Conservation (phyloP, 1,140 invertebrate genomes). For the Ctenoplectra terminalis region DNA sequence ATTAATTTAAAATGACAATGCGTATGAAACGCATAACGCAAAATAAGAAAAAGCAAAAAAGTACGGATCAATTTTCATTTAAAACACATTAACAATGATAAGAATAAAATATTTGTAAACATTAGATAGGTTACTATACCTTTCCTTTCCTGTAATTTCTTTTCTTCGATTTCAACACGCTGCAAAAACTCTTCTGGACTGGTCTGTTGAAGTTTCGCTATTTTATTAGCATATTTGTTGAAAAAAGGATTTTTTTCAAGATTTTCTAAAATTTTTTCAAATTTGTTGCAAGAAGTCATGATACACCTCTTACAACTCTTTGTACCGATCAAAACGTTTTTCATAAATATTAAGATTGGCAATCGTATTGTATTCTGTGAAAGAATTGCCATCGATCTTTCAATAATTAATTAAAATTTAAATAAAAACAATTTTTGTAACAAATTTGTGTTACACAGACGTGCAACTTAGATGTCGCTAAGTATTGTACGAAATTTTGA, state of each 20-base stretch:
- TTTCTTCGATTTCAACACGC: slow-evolving; percentile 85
- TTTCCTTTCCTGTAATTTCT: slow-evolving; percentile 80
- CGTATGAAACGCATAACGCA: background rate
- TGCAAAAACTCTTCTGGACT: slow-evolving; percentile 90
- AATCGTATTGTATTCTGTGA: slow-evolving; percentile 32
- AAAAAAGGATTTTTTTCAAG: slow-evolving; percentile 91
- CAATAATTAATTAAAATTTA: background rate
- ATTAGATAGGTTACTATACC: slow-evolving; percentile 67
- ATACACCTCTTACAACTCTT: slow-evolving; percentile 77
- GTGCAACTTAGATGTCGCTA: slow-evolving; percentile 24
- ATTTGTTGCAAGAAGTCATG: slow-evolving; percentile 82
- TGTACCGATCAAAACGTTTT: background rate
- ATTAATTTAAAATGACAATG: background rate
- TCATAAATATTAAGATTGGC: background rate
- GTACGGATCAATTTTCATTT: background rate
- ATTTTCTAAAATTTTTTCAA: slow-evolving; percentile 86
- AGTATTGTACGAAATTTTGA: background rate
- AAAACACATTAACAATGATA: background rate
- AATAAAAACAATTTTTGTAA: background rate
- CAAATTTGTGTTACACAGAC: background rate
- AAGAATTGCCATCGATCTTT: slow-evolving; percentile 23
- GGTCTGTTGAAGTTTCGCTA: slow-evolving; percentile 88
- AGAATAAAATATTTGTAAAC: background rate
- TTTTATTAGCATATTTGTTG: slow-evolving; percentile 92
- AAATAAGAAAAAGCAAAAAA: background rate